Evolutionary conservation across 2,797 vertebrate species (phyloP).

Genomic region (Tapirus indicus): DNA sequence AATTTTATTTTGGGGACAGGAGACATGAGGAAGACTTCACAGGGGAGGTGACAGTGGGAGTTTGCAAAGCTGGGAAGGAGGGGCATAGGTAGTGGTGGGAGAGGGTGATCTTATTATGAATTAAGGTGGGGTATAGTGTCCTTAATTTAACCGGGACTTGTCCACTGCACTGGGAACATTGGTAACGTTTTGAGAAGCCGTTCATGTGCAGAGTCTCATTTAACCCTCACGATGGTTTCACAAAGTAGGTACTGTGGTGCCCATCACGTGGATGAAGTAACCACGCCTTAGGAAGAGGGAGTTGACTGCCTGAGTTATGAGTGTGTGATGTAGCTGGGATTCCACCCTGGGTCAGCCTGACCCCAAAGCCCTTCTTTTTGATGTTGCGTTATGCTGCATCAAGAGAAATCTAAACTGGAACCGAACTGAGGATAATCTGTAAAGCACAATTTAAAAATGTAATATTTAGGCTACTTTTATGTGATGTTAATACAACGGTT

Average conservation of each 20-base stretch:
- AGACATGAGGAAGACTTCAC: rapidly evolving
- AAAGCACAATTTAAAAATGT: not conserved
- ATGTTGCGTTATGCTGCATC: too few species aligned
- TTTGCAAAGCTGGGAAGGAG: not conserved
- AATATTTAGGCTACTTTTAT: not conserved
- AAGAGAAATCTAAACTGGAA: not conserved
- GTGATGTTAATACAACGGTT: not conserved
- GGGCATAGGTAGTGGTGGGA: rapidly evolving
- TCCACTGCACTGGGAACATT: rapidly evolving
- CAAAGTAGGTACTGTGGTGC: rapidly evolving
- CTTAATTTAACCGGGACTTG: rapidly evolving
- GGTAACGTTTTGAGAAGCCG: rapidly evolving
- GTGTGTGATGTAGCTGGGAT: not conserved
- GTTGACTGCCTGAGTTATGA: rapidly evolving
- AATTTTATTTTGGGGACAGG: not conserved
- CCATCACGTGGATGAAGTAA: rapidly evolving
- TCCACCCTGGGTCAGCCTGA: not conserved
- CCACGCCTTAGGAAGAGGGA: not conserved
- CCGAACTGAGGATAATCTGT: not conserved
- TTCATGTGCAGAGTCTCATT: too few species aligned
- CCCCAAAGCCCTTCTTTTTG: too few species aligned
- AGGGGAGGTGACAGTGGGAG: rapidly evolving
- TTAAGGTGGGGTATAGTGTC: rapidly evolving
- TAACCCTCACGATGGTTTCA: rapidly evolving
- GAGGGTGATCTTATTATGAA: rapidly evolving